Conservation (phyloP, 2,797 vertebrate genomes). For the Enteromius treurensis region DNA sequence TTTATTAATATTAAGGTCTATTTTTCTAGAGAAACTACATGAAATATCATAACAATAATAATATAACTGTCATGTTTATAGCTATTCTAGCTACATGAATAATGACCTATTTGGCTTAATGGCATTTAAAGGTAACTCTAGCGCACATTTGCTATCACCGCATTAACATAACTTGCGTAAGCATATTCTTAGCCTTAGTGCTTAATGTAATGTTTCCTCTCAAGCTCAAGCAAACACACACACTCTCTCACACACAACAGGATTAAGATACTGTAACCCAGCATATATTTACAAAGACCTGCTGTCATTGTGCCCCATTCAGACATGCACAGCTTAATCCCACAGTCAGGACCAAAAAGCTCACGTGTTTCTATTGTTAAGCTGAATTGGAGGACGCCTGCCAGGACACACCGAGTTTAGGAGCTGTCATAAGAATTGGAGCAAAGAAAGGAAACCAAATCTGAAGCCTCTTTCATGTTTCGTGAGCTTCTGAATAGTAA, state of each 20-base stretch:
- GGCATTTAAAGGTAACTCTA: conserved; percentile 1
- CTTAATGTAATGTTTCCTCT: conserved; percentile 1
- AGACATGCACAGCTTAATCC: conserved; percentile 57
- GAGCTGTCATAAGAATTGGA: conserved; percentile 50
- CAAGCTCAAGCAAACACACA: not conserved
- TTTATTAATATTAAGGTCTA: not conserved
- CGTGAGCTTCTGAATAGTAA: conserved; percentile 41
- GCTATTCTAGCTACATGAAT: not conserved
- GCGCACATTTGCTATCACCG: not conserved
- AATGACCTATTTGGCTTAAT: not conserved
- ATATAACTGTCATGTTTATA: not conserved
- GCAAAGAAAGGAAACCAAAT: conserved; percentile 45
- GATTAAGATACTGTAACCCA: conserved; percentile 42
- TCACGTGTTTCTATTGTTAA: conserved; percentile 43
- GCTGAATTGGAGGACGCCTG: conserved; percentile 38
- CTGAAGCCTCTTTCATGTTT: conserved; percentile 42
- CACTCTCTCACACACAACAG: conserved; percentile 15
- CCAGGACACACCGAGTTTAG: conserved; percentile 51
- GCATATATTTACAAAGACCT: conserved; percentile 49
- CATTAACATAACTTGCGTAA: not conserved
- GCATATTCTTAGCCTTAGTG: not conserved
- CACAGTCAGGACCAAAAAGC: conserved; percentile 36
- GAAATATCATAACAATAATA: not conserved
- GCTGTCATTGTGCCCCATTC: conserved; percentile 27
- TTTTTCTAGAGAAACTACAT: not conserved